Evolutionary conservation across 2,113 vertebrate species (phyloP).

Genomic region (Rhadina sibilatrix): DNA sequence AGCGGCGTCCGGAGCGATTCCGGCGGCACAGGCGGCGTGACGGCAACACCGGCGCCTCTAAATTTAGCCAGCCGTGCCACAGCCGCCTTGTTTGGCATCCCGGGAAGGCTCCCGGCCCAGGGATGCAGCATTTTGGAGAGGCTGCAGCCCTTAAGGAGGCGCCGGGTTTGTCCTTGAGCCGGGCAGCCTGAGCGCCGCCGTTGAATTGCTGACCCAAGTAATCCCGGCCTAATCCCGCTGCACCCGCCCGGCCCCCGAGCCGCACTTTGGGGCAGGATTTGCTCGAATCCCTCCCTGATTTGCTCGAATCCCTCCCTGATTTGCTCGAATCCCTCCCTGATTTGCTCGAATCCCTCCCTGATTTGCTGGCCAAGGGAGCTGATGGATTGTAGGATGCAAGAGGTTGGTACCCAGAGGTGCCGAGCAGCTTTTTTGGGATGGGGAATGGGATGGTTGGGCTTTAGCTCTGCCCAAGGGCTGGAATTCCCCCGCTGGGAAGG

Average conservation of each 20-base stretch:
- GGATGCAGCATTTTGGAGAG: background rate
- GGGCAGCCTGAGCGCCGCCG: background rate
- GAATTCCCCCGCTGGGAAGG: background rate
- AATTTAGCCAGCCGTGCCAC: conserved; percentile 53
- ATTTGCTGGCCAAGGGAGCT: background rate
- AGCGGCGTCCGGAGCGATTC: background rate
- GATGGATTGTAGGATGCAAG: rapidly evolving
- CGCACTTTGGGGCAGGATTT: background rate
- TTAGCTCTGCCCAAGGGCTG: background rate
- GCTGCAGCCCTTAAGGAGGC: conserved; percentile 30
- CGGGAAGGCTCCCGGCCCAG: background rate
- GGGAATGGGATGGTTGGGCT: background rate
- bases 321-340: background rate
- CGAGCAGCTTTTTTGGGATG: rapidly evolving
- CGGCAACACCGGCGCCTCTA: conserved; percentile 24
- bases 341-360: background rate
- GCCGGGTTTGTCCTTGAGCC: conserved; percentile 16
- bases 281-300: background rate
- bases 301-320: background rate
- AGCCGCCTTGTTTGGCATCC: background rate
- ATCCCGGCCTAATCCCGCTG: background rate
- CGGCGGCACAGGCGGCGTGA: background rate
- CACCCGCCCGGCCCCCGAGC: background rate
- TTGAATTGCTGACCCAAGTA: background rate
- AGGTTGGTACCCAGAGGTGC: background rate